phyloP scores from a whole-genome alignment of 2,888 invertebrate species.

The Periphyllus acericola region DNA sequence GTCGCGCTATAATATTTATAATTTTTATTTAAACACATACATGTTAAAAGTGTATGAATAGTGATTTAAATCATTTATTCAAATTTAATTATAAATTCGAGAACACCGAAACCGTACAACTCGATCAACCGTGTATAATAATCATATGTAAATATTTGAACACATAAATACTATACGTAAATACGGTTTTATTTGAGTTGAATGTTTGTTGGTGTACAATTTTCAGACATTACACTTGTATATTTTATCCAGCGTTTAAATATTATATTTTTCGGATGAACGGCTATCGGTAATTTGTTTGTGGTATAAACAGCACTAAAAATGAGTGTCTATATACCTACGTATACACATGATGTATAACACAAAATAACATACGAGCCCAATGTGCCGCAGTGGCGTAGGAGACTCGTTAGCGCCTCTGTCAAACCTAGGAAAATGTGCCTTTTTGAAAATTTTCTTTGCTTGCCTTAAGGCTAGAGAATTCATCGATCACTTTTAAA shows the following conservation, averaged over 20 bases:
- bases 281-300: too few relatives aligned
- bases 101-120: background rate
- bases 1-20: too few relatives aligned
- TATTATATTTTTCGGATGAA: background rate
- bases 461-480: too few relatives aligned
- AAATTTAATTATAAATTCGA: background rate
- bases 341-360: too few relatives aligned
- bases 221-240: background rate
- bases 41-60: background rate
- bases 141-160: background rate
- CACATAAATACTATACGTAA: background rate
- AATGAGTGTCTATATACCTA: too few relatives aligned
- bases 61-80: background rate
- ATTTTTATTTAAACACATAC: background rate
- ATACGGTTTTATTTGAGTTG: background rate
- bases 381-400: too few relatives aligned
- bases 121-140: background rate
- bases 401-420: too few relatives aligned
- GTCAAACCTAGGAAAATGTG: too few relatives aligned
- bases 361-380: too few relatives aligned
- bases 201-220: background rate
- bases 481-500: too few relatives aligned
- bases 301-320: too few relatives aligned
- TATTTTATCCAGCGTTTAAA: background rate
- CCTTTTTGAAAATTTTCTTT: too few relatives aligned